Base-by-base conservation (phyloP, 2,113 vertebrate genomes). In the Phyllostomus discolor region DNA sequence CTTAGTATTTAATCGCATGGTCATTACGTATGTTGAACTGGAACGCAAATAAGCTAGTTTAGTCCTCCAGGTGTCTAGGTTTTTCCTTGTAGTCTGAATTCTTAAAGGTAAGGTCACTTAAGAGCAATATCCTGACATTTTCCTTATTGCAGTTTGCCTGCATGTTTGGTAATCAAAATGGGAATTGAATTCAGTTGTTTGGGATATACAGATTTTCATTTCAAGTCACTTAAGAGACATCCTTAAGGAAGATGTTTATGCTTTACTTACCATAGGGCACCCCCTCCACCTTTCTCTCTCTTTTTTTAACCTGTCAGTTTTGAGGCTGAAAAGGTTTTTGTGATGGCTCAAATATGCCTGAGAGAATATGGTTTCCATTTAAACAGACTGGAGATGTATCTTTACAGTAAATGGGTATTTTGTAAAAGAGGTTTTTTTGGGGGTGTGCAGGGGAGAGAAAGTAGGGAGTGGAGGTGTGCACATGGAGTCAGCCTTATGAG, bases 341-440 rank as follows among this genome's bases (percentile, higher is more conserved):
- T 90, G 5, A 38, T 64, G 22, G 31, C n/a, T 57, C 70, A 15
- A 88, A 35, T 70, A 8, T 22, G 52, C 81, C 85, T 0, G 28
- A 31, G 41, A 41, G 22, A 90, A 84, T 69, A 78, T 33, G 16
- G 0, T 20, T 62, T 94, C 35, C 35, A 88, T 33, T 46, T 88
- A 88, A 94, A 54, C n/a, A 62, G 46, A 9, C 0, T 24, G 62
- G 86, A 79, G 72, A 83, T 5, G 50, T 3, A 16, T 96, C 62
- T 48, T 88, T 79, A 41, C 16, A 84, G 35, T 79, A 48, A 96
- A 52, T 57, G 19, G 46, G 11, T 75, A 66, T 85, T 97, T 96
- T 62, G 59, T 95, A 93, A 67, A 10, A 81, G 64, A 90, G 19
- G 5, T 33, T 38, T 79, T 88, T 85, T 14, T 76, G 24, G 14